Percentiles rank a stretch among this genome's conserved stretches.
These are phyloP conservation scores for Petroica traversi DNA, from an alignment of 2,113 vertebrate species.

Conservation along the genomic window DNA sequence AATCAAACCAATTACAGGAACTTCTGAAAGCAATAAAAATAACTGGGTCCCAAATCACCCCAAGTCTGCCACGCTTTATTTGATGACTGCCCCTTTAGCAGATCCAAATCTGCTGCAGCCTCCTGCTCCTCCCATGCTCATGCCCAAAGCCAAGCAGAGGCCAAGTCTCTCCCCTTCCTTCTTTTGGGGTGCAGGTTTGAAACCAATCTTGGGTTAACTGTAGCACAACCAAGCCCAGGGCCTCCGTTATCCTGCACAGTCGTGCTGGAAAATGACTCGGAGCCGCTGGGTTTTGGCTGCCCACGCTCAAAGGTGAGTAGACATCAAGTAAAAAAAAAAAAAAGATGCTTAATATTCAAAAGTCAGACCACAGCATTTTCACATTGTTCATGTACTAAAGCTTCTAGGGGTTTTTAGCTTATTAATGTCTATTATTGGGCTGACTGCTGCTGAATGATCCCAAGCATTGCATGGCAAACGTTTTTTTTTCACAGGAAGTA, in stretches of 20 bases:
- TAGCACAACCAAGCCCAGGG: background rate
- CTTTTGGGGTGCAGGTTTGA: background rate
- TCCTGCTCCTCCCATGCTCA: background rate
- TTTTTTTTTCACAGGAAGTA: constrained; percentile 12
- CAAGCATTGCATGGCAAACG: background rate
- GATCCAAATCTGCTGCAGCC: no score
- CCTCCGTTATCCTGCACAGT: rapidly evolving
- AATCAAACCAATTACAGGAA: background rate
- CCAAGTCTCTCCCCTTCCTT: background rate
- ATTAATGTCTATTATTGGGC: background rate
- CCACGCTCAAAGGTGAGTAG: background rate
- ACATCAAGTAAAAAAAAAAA: background rate
- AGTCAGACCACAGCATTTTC: background rate
- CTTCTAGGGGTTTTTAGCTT: background rate
- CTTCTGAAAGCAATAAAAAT: background rate
- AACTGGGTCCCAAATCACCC: background rate
- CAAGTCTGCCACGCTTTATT: background rate
- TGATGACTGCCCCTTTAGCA: no score
- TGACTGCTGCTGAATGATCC: background rate
- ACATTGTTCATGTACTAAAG: background rate
- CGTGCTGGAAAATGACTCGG: background rate
- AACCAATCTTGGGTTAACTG: rapidly evolving
- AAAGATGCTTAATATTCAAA: background rate
- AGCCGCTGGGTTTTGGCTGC: background rate
- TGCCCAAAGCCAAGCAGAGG: background rate